These are phyloP conservation scores for Falco berigora DNA, from an alignment of 2,797 vertebrate species.

Conservation along the genomic window DNA sequence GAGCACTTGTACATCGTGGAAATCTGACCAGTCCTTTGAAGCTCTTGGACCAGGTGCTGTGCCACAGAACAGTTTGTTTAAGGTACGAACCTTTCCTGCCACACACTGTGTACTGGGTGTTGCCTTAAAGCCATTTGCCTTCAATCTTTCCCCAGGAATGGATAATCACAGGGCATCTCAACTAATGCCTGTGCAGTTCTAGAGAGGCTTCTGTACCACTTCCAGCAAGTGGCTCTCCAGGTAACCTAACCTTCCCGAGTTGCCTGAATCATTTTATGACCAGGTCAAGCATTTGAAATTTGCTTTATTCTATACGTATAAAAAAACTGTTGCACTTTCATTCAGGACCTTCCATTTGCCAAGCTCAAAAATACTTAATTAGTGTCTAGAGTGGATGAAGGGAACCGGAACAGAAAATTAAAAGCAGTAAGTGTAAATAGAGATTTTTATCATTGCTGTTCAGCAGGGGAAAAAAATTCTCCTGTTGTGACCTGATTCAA, in stretches of 20 bases:
- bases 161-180: not conserved
- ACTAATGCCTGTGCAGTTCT: not conserved
- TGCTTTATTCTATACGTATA: not conserved
- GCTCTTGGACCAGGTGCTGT: not conserved
- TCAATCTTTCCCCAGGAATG: not conserved
- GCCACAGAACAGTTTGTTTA: not conserved
- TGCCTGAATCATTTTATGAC: not conserved
- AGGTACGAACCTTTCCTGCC: not conserved
- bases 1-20: not conserved
- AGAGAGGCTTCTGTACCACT: not conserved
- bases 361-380: not conserved
- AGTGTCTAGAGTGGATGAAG: not conserved
- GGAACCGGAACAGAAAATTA: not conserved
- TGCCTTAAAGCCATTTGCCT: not conserved
- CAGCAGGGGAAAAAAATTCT: not conserved
- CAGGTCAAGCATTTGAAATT: not conserved
- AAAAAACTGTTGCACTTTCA: not conserved
- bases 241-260: not conserved
- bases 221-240: rapidly evolving
- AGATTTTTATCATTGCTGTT: not conserved
- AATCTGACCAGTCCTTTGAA: not conserved
- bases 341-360: not conserved
- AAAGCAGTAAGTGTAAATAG: not conserved
- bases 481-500: not conserved
- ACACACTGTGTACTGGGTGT: not conserved